Evolutionary conservation across 2,113 vertebrate genomes (phyloP).

Genomic region (Illadopsis cleaveri): DNA sequence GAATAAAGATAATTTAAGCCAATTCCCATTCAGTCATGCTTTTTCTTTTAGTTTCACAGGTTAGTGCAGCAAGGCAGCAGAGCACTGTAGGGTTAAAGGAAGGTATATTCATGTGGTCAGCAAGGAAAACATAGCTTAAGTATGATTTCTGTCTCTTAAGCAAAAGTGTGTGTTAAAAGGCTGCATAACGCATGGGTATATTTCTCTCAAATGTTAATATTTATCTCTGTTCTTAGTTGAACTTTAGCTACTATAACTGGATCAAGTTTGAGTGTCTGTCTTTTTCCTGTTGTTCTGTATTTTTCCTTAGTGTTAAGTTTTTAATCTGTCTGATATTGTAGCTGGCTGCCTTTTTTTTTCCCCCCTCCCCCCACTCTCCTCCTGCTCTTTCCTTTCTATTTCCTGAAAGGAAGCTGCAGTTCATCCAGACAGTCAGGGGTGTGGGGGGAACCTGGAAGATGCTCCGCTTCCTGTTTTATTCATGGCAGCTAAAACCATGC

Average conservation of each 20-base stretch:
- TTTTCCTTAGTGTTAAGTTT: slow-evolving; percentile 9
- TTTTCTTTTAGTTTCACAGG: neutral
- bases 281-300: neutral
- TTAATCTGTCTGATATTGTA: neutral
- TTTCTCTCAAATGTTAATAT: slow-evolving; percentile 14
- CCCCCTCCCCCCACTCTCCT: rapidly evolving
- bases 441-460: neutral
- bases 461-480: slow-evolving; percentile 36
- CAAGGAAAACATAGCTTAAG: neutral
- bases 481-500: neutral
- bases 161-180: neutral
- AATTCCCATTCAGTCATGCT: neutral
- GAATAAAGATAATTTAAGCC: neutral
- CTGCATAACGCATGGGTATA: neutral
- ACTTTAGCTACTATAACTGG: neutral
- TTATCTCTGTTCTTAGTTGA: neutral
- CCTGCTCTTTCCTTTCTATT: neutral
- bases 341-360: neutral
- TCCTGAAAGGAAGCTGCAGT: slow-evolving; percentile 39
- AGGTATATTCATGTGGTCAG: neutral
- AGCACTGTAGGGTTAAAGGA: neutral
- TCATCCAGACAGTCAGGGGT: neutral
- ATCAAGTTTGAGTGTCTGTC: neutral
- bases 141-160: neutral
- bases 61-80: neutral